Percentiles rank a stretch among this genome's conserved stretches.
Conservation (phyloP, 1,140 invertebrate species). For the Diorhabda sublineata region DNA sequence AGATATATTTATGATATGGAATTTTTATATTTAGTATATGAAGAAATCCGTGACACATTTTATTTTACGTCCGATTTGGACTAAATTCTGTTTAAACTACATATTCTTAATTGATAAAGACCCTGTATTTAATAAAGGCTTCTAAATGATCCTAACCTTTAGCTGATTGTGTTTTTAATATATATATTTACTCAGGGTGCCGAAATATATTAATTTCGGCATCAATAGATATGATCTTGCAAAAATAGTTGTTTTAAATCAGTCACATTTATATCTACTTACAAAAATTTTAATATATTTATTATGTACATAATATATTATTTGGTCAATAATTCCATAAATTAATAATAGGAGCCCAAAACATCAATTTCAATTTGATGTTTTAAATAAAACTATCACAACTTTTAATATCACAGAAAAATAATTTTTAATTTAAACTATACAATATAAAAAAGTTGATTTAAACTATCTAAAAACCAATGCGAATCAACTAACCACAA, state of each 20-base stretch:
- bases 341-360: conserved; percentile 13
- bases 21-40: conserved; percentile 10
- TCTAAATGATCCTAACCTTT: conserved; percentile 37
- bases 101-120: conserved; percentile 36
- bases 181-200: conserved; percentile 31
- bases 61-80: conserved; percentile 25
- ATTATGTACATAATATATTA: conserved; percentile 21
- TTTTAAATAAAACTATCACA: conserved; percentile 12
- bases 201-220: conserved; percentile 25
- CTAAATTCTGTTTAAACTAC: conserved; percentile 34
- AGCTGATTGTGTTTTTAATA: conserved; percentile 37
- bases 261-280: conserved; percentile 32
- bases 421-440: not conserved
- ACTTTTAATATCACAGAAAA: conserved; percentile 19
- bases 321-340: conserved; percentile 31
- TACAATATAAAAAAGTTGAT: no score
- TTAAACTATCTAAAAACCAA: no score
- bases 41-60: conserved; percentile 33
- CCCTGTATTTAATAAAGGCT: conserved; percentile 42
- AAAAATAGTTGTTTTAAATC: conserved; percentile 37
- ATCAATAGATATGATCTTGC: conserved; percentile 27
- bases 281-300: conserved; percentile 32
- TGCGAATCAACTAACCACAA: no score
- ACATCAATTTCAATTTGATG: not conserved
- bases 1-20: conserved; percentile 2